Conservation (phyloP, 2,888 invertebrate species). For the Cataglyphis albicans region DNA sequence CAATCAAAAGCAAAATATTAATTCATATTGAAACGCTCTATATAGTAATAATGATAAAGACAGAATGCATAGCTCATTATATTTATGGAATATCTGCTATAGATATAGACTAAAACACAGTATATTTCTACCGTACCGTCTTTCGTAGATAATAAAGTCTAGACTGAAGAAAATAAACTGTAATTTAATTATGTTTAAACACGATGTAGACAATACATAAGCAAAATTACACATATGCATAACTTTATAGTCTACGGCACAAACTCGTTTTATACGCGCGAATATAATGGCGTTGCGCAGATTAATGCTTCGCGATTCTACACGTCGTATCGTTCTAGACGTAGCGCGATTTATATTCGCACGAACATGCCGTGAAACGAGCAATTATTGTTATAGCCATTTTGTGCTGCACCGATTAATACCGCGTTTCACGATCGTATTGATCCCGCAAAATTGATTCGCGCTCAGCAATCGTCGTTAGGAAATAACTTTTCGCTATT, state of each 20-base stretch:
- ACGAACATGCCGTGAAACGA: conserved; percentile 62
- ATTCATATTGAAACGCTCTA: neutral
- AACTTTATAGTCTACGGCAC: conserved; percentile 29
- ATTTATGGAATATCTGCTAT: neutral
- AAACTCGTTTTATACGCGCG: conserved; percentile 20
- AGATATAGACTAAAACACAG: neutral
- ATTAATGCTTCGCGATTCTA: conserved; percentile 57
- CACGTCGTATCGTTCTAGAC: conserved; percentile 55
- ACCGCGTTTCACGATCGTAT: conserved; percentile 60
- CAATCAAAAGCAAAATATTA: conserved; percentile 7
- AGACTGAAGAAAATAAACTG: neutral
- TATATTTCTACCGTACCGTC: neutral
- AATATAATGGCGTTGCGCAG: conserved; percentile 45
- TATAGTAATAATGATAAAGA: neutral
- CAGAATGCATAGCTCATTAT: neutral
- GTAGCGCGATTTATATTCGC: conserved; percentile 70
- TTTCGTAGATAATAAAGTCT: neutral
- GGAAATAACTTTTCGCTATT: conserved; percentile 53
- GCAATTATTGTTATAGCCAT: conserved; percentile 66
- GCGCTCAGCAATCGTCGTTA: conserved; percentile 51
- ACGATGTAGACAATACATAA: conserved; percentile 28
- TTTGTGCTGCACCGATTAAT: conserved; percentile 69
- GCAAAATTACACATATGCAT: conserved; percentile 36
- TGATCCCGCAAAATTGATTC: conserved; percentile 54
- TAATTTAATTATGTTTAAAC: conserved; percentile 45